Evolutionary conservation across 2,888 invertebrate species (phyloP).

Genomic region (Apodemia duryi): DNA sequence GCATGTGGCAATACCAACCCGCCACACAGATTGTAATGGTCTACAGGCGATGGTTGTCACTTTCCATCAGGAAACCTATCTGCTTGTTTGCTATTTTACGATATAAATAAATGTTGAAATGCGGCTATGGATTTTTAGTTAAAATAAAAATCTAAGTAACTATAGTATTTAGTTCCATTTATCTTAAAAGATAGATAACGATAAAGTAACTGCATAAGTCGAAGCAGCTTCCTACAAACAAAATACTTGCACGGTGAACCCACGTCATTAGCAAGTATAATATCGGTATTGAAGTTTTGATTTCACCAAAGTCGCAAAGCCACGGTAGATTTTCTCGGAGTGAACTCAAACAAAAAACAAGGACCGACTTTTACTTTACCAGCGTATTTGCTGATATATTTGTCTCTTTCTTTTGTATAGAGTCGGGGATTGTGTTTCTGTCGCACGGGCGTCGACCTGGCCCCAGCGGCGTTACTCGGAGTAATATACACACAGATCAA

Average conservation of each 20-base stretch:
- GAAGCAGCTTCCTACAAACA: not conserved
- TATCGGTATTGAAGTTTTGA: constrained; percentile 9
- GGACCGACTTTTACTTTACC: constrained; percentile 57
- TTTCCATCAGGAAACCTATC: too few relatives aligned
- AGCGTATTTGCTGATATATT: constrained; percentile 52
- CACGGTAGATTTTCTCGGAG: constrained; percentile 42
- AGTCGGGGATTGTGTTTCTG: constrained; percentile 34
- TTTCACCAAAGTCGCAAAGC: constrained; percentile 32
- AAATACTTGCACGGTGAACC: constrained; percentile 13
- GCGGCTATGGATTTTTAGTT: too few relatives aligned
- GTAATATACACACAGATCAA: constrained; percentile 24
- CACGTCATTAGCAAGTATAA: not conserved
- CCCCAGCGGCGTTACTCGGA: constrained; percentile 32
- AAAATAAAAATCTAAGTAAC: too few relatives aligned
- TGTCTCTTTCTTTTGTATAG: constrained; percentile 35
- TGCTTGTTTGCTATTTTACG: too few relatives aligned
- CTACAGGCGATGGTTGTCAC: too few relatives aligned
- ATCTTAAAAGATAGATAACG: too few relatives aligned
- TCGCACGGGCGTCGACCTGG: constrained; percentile 62
- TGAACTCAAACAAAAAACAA: constrained; percentile 52
- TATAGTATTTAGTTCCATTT: too few relatives aligned
- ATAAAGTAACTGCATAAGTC: too few relatives aligned
- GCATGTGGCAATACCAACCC: too few relatives aligned
- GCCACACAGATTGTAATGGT: too few relatives aligned
- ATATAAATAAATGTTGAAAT: too few relatives aligned